A percentile compares a stretch with the other conserved stretches of the same genome.
phyloP scores from a whole-genome alignment of 2,797 vertebrate species.

The Danionella dracula region DNA sequence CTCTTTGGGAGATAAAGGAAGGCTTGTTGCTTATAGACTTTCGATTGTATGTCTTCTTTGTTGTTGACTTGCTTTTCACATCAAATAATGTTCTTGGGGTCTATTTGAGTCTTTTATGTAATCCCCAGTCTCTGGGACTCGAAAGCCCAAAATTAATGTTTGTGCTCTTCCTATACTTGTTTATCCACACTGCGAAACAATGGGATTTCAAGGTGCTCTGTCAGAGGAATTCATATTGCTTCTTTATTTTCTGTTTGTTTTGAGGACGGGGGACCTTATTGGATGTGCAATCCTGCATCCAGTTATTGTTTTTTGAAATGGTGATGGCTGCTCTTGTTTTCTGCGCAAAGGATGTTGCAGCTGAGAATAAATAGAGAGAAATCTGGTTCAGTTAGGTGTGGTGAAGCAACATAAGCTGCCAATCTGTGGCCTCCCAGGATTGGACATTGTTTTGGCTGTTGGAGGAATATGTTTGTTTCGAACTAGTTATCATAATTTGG shows the following conservation, averaged over 20 bases:
- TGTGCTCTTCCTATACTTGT: slow-evolving; percentile 23
- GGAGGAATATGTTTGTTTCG: neutral
- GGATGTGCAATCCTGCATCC: slow-evolving; percentile 13
- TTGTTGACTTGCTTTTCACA: slow-evolving; percentile 18
- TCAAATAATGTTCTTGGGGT: slow-evolving; percentile 6
- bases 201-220: slow-evolving; percentile 31
- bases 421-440: neutral
- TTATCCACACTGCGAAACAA: slow-evolving; percentile 31
- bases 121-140: slow-evolving; percentile 30
- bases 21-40: neutral
- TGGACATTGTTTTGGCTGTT: neutral
- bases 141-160: slow-evolving; percentile 36
- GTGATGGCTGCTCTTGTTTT: neutral
- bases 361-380: neutral
- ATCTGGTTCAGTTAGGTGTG: neutral
- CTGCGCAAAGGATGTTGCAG: neutral
- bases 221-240: slow-evolving; percentile 8
- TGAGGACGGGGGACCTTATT: slow-evolving; percentile 23
- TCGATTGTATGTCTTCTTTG: slow-evolving; percentile 3
- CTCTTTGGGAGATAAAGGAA: slow-evolving; percentile 33
- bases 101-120: slow-evolving; percentile 35
- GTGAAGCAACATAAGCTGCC: slow-evolving; percentile 2
- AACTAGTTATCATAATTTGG: neutral
- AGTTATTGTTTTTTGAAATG: slow-evolving; percentile 10
- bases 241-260: slow-evolving; percentile 20